Base-by-base conservation (phyloP, 23 tunicate genomes). In the Ciona savignyi region DNA sequence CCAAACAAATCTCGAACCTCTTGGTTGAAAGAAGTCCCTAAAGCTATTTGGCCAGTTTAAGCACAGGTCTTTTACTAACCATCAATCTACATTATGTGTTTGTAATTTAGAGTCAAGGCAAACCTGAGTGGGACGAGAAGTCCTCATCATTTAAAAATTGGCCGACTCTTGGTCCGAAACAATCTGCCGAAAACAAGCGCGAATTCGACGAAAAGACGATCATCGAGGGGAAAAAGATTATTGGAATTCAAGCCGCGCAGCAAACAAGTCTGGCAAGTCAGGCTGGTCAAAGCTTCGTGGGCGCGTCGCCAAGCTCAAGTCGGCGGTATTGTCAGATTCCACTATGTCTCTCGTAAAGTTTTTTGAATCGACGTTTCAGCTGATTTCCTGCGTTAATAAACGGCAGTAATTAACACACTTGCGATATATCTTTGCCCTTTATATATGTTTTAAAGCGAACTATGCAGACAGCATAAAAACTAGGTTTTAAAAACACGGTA, bases 221-320 rank as follows among this genome's bases (percentile, higher is more conserved):
- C 23, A 68, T 34, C 1, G 84, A 89, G 78, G 96, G 96, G 60
- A 78, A 78, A 68, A 78, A 89, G 60, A 32, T 82, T 2, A 89
- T 89, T 25, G 96, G 96, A 2, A 82, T 82, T 61, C 96, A 89
- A 69, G 88, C 96, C n/a, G n/a, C 25, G 95, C 86, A 4, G 69
- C 96, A 27, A 89, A 89, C 88, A 78, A 89, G 51, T 71, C n/a
- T 83, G 9, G 96, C 96, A 15, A 82, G 88, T 63, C 96, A 89
- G 51, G 27, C 83, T 25, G 96, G 96, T 0, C 88, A 83, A 56
- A 31, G 67, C 32, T 89, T 89, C 67, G 89, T n/a, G 96, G 19
- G 84, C 76, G 1, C 66, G 88, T 26, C 66, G 96, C 72, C n/a
- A n/a, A n/a, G n/a, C n/a, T n/a, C 80, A 89, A 66, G 70, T 87